Percentiles rank a stretch among this genome's conserved stretches.
phyloP scores from a whole-genome alignment of 2,113 vertebrate genomes.

The Campylomormyrus numenius region DNA sequence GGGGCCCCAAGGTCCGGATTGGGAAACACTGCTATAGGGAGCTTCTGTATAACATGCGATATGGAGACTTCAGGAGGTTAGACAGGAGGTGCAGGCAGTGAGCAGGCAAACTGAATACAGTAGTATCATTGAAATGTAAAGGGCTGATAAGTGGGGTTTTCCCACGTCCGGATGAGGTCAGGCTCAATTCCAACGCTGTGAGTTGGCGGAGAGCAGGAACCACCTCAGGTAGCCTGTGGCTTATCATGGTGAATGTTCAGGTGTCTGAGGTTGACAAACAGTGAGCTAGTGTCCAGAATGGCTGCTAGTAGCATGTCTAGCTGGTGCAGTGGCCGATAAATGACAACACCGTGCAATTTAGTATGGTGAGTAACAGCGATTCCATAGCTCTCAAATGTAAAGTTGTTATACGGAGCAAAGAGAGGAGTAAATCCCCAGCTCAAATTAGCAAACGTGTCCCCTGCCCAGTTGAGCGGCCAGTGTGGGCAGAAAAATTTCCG shows the following conservation, averaged over 20 bases:
- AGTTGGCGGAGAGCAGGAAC: not conserved
- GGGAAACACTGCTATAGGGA: not conserved
- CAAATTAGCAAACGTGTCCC: not conserved
- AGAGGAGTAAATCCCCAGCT: not conserved
- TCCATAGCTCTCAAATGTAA: not conserved
- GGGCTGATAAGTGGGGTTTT: not conserved
- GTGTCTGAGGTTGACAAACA: not conserved
- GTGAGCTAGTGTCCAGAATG: not conserved
- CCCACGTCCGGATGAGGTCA: not conserved
- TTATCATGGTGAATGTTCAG: not conserved
- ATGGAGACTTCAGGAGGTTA: not conserved
- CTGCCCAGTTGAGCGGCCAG: not conserved
- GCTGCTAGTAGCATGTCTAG: not conserved
- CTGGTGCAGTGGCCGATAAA: not conserved
- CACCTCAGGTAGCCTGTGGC: not conserved
- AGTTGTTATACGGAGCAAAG: not conserved
- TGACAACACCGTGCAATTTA: not conserved
- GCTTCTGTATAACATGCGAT: not conserved
- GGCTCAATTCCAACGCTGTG: not conserved
- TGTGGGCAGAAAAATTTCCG: not conserved
- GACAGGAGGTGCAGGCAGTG: not conserved
- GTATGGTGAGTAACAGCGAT: not conserved
- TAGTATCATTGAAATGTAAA: not conserved
- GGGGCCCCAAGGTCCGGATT: fast-evolving
- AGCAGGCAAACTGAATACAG: not conserved